phyloP scores from a whole-genome alignment of 2,888 invertebrate genomes.

The Orgyia antiqua region DNA sequence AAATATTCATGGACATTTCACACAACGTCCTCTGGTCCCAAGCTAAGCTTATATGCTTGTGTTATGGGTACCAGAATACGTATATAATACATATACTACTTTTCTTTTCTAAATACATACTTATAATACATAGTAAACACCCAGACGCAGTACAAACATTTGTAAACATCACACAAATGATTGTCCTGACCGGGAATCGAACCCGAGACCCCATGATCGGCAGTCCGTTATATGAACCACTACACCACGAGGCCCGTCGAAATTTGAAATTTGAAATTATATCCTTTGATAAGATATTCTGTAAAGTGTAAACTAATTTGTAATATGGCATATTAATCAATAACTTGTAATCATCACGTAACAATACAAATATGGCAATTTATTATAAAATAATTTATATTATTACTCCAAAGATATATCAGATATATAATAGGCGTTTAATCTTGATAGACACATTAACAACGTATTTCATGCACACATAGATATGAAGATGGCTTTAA shows the following conservation, averaged over 20 bases:
- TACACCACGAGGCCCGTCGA: too few species aligned
- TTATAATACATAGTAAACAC: too few species aligned
- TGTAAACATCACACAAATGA: neutral
- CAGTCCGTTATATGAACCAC: too few species aligned
- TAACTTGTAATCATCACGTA: slow-evolving; percentile 8
- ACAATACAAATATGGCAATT: slow-evolving; percentile 8
- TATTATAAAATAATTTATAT: neutral
- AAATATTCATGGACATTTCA: too few species aligned
- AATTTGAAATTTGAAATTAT: neutral
- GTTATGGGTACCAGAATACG: too few species aligned
- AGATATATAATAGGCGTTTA: neutral
- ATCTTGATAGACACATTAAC: neutral
- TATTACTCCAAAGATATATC: neutral
- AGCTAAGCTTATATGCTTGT: too few species aligned
- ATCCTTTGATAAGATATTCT: neutral
- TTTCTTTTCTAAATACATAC: too few species aligned
- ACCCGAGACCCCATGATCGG: too few species aligned
- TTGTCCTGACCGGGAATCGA: too few species aligned
- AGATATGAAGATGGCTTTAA: neutral
- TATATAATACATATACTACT: too few species aligned
- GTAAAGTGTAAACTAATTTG: slow-evolving; percentile 3
- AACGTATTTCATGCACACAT: too few species aligned
- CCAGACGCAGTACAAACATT: neutral
- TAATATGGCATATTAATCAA: slow-evolving; percentile 9
- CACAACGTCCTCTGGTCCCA: too few species aligned